Base-by-base conservation (phyloP, 2,888 invertebrate genomes). In the Periphyllus acericola region DNA sequence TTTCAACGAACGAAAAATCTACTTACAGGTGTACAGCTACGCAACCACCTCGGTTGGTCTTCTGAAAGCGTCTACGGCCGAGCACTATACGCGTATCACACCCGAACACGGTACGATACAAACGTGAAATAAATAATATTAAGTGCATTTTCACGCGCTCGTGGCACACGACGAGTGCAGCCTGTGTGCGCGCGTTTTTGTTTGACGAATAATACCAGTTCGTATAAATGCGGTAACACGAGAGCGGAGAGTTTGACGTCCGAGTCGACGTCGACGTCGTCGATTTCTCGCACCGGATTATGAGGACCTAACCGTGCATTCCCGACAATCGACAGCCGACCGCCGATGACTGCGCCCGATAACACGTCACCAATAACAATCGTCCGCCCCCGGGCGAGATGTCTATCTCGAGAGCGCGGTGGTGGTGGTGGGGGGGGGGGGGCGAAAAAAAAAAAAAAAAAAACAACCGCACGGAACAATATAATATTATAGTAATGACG, bases 331-430 rank as follows among this genome's bases (percentile, higher is more conserved):
- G 81, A 81, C 68, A 46, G 68, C 40, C 14, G 46, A 19, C 46
- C 19, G n/a, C n/a, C 40, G 81, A 81, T 81, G 81, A 14, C 81
- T 46, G 32, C 25, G 21, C 6, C 68, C 68, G 81, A 81, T 82
- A 82, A 71, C 46, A 6, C 11, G 21, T 25, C 68, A 29, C n/a
- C 68, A 3, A 3, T 17, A 55, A 17, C 55, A 55, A 11, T 4
- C 55, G 2, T 8, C 8, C 29, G 9, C 29, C 0, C 29, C 0
- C 29, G 68, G 25, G 3, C 68, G n/a, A 68, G 68, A 68, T 68
- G 29, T 68, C 66, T 66, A 66, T 66, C 66, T n/a, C n/a, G 66
- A 0, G 66, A 8, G n/a, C 0, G n/a, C n/a, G n/a, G n/a, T 1
- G n/a, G 55, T 6, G 46, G 8, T 46, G 14, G 11, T 2, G 14